Evolutionary conservation across 2,797 vertebrate genomes (phyloP), one percentile per base, ranked within the genome.

Genomic region (Chromobotia macracanthus): DNA sequence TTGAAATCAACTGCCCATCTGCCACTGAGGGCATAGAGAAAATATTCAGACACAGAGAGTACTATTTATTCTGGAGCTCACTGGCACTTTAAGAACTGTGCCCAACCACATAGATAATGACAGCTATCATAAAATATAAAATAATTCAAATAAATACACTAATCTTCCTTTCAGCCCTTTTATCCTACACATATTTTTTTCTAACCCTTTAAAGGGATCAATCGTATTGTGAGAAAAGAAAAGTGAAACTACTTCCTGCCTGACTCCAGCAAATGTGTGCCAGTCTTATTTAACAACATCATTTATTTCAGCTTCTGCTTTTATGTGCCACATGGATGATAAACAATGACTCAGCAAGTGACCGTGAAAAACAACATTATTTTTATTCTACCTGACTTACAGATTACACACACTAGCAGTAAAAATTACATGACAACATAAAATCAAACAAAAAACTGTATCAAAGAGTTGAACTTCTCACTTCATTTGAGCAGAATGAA

Each of bases 351-450:
- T 74, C 19, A 66, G 25, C 18, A 31, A 79, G 61, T 41, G 31
- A 80, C 58, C 80, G 41, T 10, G 16, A 70, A 78, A 78, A 81
- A 76, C 28, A 80, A 68, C 11, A 44, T 35, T 31, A n/a, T 67
- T 66, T 44, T 38, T 53, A 77, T 53, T 71, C 84, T 72, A 75
- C 85, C 15, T 71, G 71, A 81, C 70, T 41, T 55, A 79, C 64
- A 81, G 23, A 71, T 60, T 84, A 72, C 7, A 51, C 67, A 35
- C 44, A 55, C 12, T 16, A 48, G 51, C 25, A 19, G 11, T 66
- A 7, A 66, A 35, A 7, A 41, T 21, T 10, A 35, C 13, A 66
- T 31, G 46, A 65, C n/a, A 31, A 71, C 56, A 48, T 12, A 44
- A 38, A 38, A 31, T 1, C 21, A 31, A 35, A 75, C 10, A 8